Conservation (phyloP, 1,140 invertebrate genomes). For the Branchinecta lindahli region DNA sequence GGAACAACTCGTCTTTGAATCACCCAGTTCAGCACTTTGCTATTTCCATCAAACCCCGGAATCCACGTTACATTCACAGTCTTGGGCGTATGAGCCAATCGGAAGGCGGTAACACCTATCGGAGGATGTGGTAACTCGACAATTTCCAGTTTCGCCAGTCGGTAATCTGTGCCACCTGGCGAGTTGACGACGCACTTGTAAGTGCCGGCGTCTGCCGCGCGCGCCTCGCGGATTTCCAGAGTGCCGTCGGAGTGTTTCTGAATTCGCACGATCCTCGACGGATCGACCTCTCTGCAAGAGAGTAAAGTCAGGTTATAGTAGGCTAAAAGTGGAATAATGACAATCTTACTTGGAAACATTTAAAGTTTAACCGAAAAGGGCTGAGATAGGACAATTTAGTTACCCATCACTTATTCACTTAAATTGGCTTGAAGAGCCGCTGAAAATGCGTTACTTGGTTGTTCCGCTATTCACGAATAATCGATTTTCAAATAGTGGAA, state of each 20-base stretch:
- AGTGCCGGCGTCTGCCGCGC: constrained; percentile 50
- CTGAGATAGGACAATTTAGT: constrained; percentile 15
- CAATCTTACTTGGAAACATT: too few relatives aligned
- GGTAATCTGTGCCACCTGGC: constrained; percentile 76
- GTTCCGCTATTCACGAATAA: too few relatives aligned
- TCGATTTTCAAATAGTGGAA: too few relatives aligned
- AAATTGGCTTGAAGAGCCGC: too few relatives aligned
- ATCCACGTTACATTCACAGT: constrained; percentile 83
- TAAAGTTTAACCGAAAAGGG: too few relatives aligned
- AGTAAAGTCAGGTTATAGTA: constrained; percentile 9
- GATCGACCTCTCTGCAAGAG: constrained; percentile 35
- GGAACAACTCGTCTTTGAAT: constrained; percentile 76
- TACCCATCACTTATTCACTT: too few relatives aligned
- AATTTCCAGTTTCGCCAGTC: constrained; percentile 63
- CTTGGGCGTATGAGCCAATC: constrained; percentile 30
- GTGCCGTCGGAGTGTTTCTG: constrained; percentile 56
- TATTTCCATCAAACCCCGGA: constrained; percentile 91
- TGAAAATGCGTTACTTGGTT: too few relatives aligned
- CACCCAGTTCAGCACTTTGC: constrained; percentile 80
- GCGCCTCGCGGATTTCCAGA: constrained; percentile 57
- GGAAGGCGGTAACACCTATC: constrained; percentile 58
- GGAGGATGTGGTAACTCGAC: constrained; percentile 89
- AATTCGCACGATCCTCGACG: constrained; percentile 38
- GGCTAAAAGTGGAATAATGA: too few relatives aligned
- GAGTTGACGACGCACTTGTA: constrained; percentile 69